Base-by-base conservation (phyloP, 2,797 vertebrate species). In the Myotis daubentonii region DNA sequence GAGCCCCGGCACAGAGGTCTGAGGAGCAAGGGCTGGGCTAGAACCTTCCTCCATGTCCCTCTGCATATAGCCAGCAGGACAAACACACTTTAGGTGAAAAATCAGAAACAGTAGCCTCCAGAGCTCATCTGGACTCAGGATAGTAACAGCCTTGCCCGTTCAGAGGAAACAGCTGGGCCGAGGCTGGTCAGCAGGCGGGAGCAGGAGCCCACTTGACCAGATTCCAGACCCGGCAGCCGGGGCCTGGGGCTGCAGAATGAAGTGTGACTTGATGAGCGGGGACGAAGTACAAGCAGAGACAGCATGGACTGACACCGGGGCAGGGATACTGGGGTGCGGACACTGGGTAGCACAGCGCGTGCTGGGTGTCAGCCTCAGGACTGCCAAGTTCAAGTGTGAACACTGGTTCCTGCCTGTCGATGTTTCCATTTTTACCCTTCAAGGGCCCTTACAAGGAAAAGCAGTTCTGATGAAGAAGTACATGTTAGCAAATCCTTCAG, bases 291-390 rank as follows among this genome's bases (percentile, higher is more conserved):
- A 74, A 65, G 55, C 30, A 72, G 41, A 84, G 19, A 28, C 7
- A 28, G 12, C 55, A 28, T 44, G 33, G 82, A 49, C 38, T 53
- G 23, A 86, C 60, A 70, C 81, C 81, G 47, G 6, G 16, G 6
- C 41, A 16, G n/a, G 13, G 41, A 68, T 23, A 19, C 2, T 44
- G 41, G 41, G 44, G 44, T 13, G 12, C 11, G 5, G 41, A 68
- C 28, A 22, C 2, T 0, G 1, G 6, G 57, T 53, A 25, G 33
- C 12, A 33, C 30, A 28, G 0, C 0, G 0, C 1, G 1, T 2
- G 0, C 10, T 55, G 16, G 7, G 9, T 5, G n/a, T 51, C 49
- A 36, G 83, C 71, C 55, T 51, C 36, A n/a, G 11, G 20, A 66
- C 7, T 0, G 12, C 22, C 11, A 28, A 28, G 25, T 60, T 28